These are phyloP conservation scores for Spilarctia lutea DNA, from an alignment of 2,888 invertebrate species.

Conservation along the genomic window DNA sequence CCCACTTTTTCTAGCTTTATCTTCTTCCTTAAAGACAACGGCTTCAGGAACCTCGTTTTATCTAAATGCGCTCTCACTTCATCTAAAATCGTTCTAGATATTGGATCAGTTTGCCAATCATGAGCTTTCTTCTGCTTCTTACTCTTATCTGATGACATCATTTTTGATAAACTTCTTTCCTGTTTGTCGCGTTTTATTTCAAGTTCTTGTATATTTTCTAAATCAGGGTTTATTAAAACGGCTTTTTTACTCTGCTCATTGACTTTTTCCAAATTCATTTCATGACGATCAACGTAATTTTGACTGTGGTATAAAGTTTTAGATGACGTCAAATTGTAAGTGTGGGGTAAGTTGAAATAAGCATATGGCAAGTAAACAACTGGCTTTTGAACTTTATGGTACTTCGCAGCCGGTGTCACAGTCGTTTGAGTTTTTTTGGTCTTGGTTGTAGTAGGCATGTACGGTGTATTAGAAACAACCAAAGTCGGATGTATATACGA, in stretches of 20 bases:
- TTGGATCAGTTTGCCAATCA: constrained; percentile 71
- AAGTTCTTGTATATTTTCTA: constrained; percentile 42
- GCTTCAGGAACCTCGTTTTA: constrained; percentile 61
- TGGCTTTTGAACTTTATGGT: constrained; percentile 50
- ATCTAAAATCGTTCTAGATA: constrained; percentile 63
- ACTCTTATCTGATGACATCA: neutral
- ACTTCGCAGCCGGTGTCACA: constrained; percentile 13
- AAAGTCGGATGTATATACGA: constrained; percentile 60
- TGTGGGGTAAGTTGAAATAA: constrained; percentile 62
- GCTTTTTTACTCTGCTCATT: constrained; percentile 31
- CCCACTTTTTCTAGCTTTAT: constrained; percentile 73
- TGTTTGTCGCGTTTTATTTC: constrained; percentile 20
- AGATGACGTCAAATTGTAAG: constrained; percentile 40
- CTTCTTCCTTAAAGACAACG: constrained; percentile 67
- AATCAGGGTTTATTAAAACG: constrained; percentile 49
- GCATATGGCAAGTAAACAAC: constrained; percentile 67
- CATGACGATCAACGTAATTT: constrained; percentile 48
- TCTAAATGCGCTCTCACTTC: constrained; percentile 71
- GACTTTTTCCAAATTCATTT: constrained; percentile 30
- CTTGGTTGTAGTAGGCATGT: neutral
- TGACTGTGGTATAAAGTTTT: constrained; percentile 33
- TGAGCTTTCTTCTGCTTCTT: constrained; percentile 38
- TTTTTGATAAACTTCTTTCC: constrained; percentile 21
- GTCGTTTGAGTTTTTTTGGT: neutral
- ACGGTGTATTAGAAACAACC: neutral